Evolutionary conservation across 1,140 invertebrate species (phyloP), one percentile per base, ranked within the genome.

Genomic region (Drosophila funebris): DNA sequence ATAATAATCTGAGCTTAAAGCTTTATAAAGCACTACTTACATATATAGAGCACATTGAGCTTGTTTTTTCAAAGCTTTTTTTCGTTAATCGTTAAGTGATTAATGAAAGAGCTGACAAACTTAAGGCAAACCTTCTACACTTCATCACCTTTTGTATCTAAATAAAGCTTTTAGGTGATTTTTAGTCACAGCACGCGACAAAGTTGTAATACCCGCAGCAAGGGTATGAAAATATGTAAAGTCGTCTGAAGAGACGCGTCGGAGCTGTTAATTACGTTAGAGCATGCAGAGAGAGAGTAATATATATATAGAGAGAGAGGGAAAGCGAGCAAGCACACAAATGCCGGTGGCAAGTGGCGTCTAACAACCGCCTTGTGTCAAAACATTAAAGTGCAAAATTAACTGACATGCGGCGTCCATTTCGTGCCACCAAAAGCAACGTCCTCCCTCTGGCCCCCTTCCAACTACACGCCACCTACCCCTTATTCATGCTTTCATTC

Each of bases 301-400:
- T n/a, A n/a, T n/a, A 41, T 36, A 61, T 6, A 24, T 44, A 44
- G 29, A 7, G 16, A 9, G 31, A 1, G 52, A 31, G 29, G 5
- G 8, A 50, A 36, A 5, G 5, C 20, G 24, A 33, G 22, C 8
- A 36, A n/a, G 9, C 41, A 44, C 20, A 22, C 18, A 44, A 54
- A 48, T 22, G 50, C 37, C 39, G 11, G 53, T 27, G 24, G 66
- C 54, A 75, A 75, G 68, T 75, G 73, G 68, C 61, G 52, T 73
- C 54, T 76, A 76, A 76, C 73, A 76, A 73, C 50, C 69, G 69
- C 57, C 53, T 64, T 73, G 69, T 67, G 69, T 67, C 73, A 68
- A 62, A 76, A 73, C 73, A 76, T 76, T 76, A 76, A 76, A 76
- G 69, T 73, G 73, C 68, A 73, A 58, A 76, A 73, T 76, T 67